Evolutionary conservation across 2,113 vertebrate species (phyloP).

Genomic region (human (Homo sapiens)): GRCh38 chr18:76251001-76251500

Average conservation of each 20-base stretch:
- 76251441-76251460: background rate
- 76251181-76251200: background rate
- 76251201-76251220: background rate
- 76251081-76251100: background rate
- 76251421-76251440: slow-evolving; percentile 2
- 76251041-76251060: too few relatives aligned
- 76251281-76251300: background rate
- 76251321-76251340: background rate
- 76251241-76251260: background rate
- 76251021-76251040: background rate
- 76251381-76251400: slow-evolving; percentile 4
- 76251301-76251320: background rate
- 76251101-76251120: background rate
- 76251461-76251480: background rate
- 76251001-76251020: background rate
- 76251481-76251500: slow-evolving; percentile 14
- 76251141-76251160: background rate
- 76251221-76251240: too few relatives aligned
- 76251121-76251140: background rate
- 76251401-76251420: slow-evolving; percentile 52
- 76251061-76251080: background rate
- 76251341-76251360: background rate
- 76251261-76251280: background rate
- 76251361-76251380: background rate
- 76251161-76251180: rapidly evolving